phyloP scores from a whole-genome alignment of 2,888 invertebrate genomes.

The Leptarthrus brevirostris region DNA sequence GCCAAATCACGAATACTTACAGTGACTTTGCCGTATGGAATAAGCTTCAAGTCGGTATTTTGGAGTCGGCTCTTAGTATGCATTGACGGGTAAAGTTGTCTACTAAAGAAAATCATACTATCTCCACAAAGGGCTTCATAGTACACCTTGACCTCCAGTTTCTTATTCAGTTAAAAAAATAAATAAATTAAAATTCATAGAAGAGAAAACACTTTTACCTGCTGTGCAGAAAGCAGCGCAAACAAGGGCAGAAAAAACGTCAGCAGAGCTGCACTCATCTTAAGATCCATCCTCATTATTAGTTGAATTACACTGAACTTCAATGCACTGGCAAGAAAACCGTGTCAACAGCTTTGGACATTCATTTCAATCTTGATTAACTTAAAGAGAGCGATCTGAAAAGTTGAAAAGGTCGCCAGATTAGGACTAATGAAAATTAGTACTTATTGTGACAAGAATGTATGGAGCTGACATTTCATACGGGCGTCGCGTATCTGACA shows the following conservation, averaged over 20 bases:
- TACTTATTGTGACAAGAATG: background rate
- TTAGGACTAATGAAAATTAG: constrained; percentile 3
- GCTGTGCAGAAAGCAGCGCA: background rate
- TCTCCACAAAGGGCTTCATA: constrained; percentile 65
- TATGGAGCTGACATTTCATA: background rate
- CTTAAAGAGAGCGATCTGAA: background rate
- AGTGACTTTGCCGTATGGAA: constrained; percentile 65
- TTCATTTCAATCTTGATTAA: constrained; percentile 21
- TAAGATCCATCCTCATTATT: constrained; percentile 7
- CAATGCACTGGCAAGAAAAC: background rate
- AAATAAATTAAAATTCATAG: background rate
- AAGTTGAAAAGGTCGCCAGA: constrained; percentile 25
- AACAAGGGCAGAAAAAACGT: background rate
- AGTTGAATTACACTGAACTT: background rate
- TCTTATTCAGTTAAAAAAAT: constrained; percentile 37
- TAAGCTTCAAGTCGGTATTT: constrained; percentile 60
- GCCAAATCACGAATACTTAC: too few species aligned
- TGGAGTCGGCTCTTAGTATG: constrained; percentile 58
- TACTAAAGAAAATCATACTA: constrained; percentile 61
- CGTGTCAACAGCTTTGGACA: constrained; percentile 30
- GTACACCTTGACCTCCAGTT: constrained; percentile 61
- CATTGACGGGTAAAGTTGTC: constrained; percentile 60
- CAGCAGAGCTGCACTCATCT: background rate
- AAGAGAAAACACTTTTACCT: background rate
- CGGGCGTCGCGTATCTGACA: too few species aligned